Evolutionary conservation across 2,113 vertebrate species (phyloP).

Genomic region (Oceanites oceanicus): DNA sequence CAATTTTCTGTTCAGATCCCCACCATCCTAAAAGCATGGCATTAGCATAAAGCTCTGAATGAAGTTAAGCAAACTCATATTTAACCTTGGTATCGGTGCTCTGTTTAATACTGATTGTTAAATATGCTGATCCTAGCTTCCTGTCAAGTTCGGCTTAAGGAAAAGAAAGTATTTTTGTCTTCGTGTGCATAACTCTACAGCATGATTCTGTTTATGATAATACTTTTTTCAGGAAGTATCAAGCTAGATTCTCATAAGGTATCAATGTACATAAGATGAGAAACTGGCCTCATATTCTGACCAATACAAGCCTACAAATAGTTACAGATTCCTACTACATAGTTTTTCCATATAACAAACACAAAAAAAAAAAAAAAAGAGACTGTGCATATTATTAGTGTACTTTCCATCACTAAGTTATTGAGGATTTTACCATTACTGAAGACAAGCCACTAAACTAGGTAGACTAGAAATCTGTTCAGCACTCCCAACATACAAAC

Average conservation of each 20-base stretch:
- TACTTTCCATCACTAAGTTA: background rate
- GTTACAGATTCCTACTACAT: background rate
- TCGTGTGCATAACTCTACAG: background rate
- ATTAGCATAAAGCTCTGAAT: background rate
- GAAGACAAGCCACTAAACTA: background rate
- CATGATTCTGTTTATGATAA: background rate
- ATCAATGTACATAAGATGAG: background rate
- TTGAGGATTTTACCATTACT: background rate
- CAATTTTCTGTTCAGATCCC: background rate
- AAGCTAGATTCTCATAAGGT: background rate
- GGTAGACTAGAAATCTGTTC: background rate
- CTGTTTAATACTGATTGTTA: background rate
- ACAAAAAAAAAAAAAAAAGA: background rate
- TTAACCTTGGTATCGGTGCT: background rate
- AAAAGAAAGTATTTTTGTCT: background rate
- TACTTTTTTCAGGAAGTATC: background rate
- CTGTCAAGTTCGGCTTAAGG: background rate
- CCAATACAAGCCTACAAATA: background rate
- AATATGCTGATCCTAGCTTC: background rate
- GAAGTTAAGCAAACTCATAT: background rate
- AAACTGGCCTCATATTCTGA: background rate
- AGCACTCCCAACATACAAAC: background rate
- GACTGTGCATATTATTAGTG: background rate
- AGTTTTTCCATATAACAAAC: background rate
- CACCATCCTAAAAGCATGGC: background rate